These are phyloP conservation scores for Phasia obesa DNA, from an alignment of 2,888 invertebrate species.

Conservation along the genomic window DNA sequence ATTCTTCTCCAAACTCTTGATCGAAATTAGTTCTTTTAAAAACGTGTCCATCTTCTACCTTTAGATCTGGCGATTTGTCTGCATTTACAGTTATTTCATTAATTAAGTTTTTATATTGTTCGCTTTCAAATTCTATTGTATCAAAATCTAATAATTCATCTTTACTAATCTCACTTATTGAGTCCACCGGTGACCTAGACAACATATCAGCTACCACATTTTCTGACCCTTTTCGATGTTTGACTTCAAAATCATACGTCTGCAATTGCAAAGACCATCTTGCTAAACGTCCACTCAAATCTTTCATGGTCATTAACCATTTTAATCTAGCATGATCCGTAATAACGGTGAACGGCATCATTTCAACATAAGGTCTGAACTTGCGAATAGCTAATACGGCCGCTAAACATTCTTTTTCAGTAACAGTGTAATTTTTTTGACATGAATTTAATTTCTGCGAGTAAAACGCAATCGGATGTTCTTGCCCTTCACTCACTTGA, in stretches of 20 bases:
- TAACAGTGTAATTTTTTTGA: background rate
- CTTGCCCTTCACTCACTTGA: background rate
- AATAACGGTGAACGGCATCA: background rate
- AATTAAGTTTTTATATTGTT: background rate
- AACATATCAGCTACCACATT: background rate
- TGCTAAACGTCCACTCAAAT: background rate
- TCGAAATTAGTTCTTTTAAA: too few species aligned
- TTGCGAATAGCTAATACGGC: slow-evolving; percentile 8
- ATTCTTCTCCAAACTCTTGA: too few species aligned
- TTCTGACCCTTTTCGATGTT: background rate
- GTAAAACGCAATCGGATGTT: slow-evolving; percentile 1
- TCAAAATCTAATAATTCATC: background rate
- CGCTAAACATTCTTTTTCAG: background rate
- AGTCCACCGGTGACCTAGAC: background rate
- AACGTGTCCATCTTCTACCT: background rate
- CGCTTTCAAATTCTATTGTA: background rate
- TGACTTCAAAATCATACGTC: background rate
- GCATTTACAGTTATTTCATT: background rate
- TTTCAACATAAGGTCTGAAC: slow-evolving; percentile 7
- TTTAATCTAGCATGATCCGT: background rate
- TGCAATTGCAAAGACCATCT: background rate
- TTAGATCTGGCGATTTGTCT: background rate
- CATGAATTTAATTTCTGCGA: background rate
- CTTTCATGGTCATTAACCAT: background rate
- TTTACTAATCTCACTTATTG: background rate